A percentile compares a stretch with the other conserved stretches of the same genome.
Evolutionary conservation across 2,797 vertebrate genomes (phyloP).

Genomic region (Oreonectes daqikongensis): DNA sequence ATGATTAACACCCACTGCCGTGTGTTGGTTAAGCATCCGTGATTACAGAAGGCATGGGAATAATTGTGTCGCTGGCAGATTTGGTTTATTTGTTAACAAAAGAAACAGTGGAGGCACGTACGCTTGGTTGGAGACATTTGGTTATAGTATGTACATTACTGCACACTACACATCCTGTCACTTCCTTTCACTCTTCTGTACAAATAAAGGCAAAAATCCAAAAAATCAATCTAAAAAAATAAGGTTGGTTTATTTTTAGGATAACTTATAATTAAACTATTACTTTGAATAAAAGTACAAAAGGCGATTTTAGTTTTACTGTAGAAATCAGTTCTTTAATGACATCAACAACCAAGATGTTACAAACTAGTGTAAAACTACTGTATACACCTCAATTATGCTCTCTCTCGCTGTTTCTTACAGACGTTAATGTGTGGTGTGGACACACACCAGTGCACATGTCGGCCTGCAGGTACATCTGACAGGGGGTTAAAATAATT

Average conservation of each 20-base stretch:
- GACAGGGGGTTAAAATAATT: conserved; percentile 64
- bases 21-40: conserved; percentile 14
- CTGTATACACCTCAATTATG: conserved; percentile 1
- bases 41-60: conserved; percentile 10
- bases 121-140: not conserved
- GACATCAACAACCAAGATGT: not conserved
- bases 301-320: too few relatives aligned
- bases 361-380: not conserved
- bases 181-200: too few relatives aligned
- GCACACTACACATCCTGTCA: too few relatives aligned
- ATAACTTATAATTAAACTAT: too few relatives aligned
- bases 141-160: too few relatives aligned
- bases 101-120: not conserved
- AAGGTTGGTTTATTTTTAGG: too few relatives aligned
- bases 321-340: too few relatives aligned
- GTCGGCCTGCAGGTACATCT: conserved; percentile 56
- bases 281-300: too few relatives aligned
- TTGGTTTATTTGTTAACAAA: not conserved
- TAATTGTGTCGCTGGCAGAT: not conserved
- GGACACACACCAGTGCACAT: conserved; percentile 45
- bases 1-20: conserved; percentile 7
- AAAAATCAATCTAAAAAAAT: too few relatives aligned
- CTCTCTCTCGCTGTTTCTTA: conserved; percentile 15
- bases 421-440: conserved; percentile 14
- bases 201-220: too few relatives aligned